Percentiles rank a stretch among this genome's conserved stretches.
phyloP scores from a whole-genome alignment of 2,797 vertebrate genomes.

The Tangara arthus region DNA sequence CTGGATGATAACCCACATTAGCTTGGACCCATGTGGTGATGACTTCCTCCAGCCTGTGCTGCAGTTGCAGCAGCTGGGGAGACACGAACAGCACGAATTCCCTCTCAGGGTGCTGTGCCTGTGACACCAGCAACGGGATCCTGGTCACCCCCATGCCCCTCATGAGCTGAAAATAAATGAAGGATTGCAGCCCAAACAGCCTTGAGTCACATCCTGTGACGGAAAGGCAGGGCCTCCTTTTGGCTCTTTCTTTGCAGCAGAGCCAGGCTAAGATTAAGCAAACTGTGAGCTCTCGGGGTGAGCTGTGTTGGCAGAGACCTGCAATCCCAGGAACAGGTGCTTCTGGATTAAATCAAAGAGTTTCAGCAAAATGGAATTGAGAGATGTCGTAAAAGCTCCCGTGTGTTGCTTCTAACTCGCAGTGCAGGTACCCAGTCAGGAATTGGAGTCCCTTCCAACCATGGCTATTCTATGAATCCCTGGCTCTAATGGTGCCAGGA shows the following conservation, averaged over 20 bases:
- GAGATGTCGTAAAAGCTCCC: not conserved
- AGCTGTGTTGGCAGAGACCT: not conserved
- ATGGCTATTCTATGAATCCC: no score
- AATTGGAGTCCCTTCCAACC: not conserved
- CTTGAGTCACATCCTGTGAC: fast-evolving
- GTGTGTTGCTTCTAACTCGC: fast-evolving
- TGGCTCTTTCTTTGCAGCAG: not conserved
- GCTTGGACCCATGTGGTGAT: not conserved
- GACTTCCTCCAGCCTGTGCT: not conserved
- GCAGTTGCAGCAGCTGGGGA: not conserved
- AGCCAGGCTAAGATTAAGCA: not conserved
- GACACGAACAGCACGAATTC: fast-evolving
- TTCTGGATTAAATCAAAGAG: not conserved
- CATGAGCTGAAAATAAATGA: fast-evolving
- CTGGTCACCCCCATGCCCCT: not conserved
- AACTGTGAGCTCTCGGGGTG: not conserved
- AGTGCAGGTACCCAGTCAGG: not conserved
- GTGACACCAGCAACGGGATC: fast-evolving
- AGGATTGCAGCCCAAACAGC: not conserved
- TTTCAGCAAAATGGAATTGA: not conserved
- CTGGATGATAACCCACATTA: not conserved
- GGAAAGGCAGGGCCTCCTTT: not conserved
- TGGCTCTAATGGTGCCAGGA: not conserved
- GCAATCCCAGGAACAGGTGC: not conserved
- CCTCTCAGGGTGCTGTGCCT: not conserved